phyloP scores from a whole-genome alignment of 1,140 invertebrate genomes.

The Drosophila leontia region DNA sequence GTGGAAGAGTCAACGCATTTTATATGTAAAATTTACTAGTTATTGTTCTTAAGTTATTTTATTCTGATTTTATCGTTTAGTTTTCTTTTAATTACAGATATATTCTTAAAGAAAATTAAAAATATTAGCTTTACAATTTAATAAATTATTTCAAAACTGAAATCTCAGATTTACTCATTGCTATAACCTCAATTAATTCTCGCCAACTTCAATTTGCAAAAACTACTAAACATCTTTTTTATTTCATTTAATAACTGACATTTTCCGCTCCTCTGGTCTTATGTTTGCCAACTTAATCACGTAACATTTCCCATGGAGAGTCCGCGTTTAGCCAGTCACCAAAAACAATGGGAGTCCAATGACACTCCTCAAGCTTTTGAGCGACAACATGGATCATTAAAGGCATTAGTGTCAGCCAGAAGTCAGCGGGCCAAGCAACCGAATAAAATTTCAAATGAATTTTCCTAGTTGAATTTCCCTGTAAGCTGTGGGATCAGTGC shows the following conservation, averaged over 20 bases:
- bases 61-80: neutral
- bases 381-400: constrained; percentile 54
- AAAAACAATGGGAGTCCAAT: constrained; percentile 51
- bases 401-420: constrained; percentile 52
- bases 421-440: constrained; percentile 44
- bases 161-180: too few species aligned
- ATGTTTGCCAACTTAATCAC: constrained; percentile 21
- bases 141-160: too few species aligned
- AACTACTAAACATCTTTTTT: neutral
- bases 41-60: neutral
- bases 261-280: constrained; percentile 20
- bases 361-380: constrained; percentile 35
- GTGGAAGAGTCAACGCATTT: neutral
- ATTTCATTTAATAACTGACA: constrained; percentile 13
- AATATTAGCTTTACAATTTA: too few species aligned
- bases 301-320: constrained; percentile 28
- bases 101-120: too few species aligned
- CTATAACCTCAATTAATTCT: neutral
- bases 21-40: neutral
- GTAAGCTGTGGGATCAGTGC: constrained; percentile 6
- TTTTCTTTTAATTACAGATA: neutral
- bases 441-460: constrained; percentile 38
- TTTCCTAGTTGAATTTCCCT: constrained; percentile 44
- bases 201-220: neutral
- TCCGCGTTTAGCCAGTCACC: constrained; percentile 38